Evolutionary conservation across 2,113 vertebrate genomes (phyloP), one percentile per base, ranked within the genome.

Genomic region (Pachypanchax playfairii): DNA sequence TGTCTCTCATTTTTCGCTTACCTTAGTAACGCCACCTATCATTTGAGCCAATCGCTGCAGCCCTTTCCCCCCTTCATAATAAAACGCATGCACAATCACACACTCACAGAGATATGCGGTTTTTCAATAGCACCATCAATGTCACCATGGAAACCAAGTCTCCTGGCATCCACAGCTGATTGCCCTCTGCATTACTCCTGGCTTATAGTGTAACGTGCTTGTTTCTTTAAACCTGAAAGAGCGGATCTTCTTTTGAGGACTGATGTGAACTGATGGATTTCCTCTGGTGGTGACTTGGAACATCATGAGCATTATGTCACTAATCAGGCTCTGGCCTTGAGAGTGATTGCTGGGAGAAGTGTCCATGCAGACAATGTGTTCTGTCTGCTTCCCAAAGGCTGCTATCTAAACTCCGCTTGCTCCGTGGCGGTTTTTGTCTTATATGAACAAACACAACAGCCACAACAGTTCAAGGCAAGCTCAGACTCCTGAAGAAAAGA

Each of bases 121-220:
- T 77, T 67, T 60, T 54, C 64, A 65, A 64, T 54, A 46, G 52
- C 70, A 65, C 75, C 58, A 75, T 73, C 70, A 77, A 71, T 56
- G 76, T 89, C 80, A 73, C 88, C 86, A 91, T 90, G 86, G 90
- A 79, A 89, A 91, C 87, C 79, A 70, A 55, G 35, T 78, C 57
- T 73, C 70, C 38, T 61, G 58, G 65, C 76, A 77, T 67, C 73
- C 24, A 46, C 65, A 74, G 46, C 67, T 86, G 82, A 68, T 85
- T 13, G 62, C 73, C 56, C 63, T 72, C 74, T 70, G 69, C 60
- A 52, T 79, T 58, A 67, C 56, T 65, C 66, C 64, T 60, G 59
- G 56, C 49, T 76, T 69, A 65, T 70, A 65, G 76, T 75, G 58
- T 65, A 53, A 82, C 62, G 51, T 67, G 21, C 22, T 48, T 47